A percentile compares a stretch with the other conserved stretches of the same genome.
These are phyloP conservation scores for Listrodromus nycthemerus DNA, from an alignment of 2,888 invertebrate genomes.

Conservation along the genomic window DNA sequence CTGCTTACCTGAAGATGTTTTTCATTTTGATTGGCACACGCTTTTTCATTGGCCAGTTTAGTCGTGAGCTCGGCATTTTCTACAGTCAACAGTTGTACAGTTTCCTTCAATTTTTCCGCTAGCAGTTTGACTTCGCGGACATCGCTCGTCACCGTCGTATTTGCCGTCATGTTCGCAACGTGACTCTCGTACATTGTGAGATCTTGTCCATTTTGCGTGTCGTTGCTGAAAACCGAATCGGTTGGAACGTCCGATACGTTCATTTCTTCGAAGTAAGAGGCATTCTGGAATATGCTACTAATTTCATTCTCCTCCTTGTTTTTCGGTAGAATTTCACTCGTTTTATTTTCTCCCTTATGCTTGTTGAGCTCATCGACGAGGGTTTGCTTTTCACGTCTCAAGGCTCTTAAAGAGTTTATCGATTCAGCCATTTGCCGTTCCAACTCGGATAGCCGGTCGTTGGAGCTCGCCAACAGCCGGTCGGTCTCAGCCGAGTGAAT, in stretches of 20 bases:
- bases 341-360: constrained; percentile 11
- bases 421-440: constrained; percentile 51
- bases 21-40: constrained; percentile 66
- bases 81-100: constrained; percentile 75
- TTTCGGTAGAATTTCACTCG: background rate
- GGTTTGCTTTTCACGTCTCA: constrained; percentile 50
- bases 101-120: constrained; percentile 76
- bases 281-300: constrained; percentile 76
- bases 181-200: constrained; percentile 16
- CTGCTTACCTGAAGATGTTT: constrained; percentile 64
- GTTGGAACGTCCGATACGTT: constrained; percentile 61
- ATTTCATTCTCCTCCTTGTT: constrained; percentile 68
- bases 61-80: constrained; percentile 79
- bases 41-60: constrained; percentile 74
- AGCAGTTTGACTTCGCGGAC: constrained; percentile 76
- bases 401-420: constrained; percentile 20
- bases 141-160: constrained; percentile 74
- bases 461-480: constrained; percentile 22
- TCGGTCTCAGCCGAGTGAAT: constrained; percentile 43
- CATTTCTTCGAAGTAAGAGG: constrained; percentile 76
- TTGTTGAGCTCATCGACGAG: constrained; percentile 46
- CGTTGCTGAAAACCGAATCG: constrained; percentile 49
- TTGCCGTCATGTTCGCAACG: constrained; percentile 54
- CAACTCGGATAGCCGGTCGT: constrained; percentile 50
- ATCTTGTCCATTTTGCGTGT: constrained; percentile 21